These are phyloP conservation scores for Trichonephila inaurata DNA, from an alignment of 1,140 invertebrate species.

Conservation along the genomic window DNA sequence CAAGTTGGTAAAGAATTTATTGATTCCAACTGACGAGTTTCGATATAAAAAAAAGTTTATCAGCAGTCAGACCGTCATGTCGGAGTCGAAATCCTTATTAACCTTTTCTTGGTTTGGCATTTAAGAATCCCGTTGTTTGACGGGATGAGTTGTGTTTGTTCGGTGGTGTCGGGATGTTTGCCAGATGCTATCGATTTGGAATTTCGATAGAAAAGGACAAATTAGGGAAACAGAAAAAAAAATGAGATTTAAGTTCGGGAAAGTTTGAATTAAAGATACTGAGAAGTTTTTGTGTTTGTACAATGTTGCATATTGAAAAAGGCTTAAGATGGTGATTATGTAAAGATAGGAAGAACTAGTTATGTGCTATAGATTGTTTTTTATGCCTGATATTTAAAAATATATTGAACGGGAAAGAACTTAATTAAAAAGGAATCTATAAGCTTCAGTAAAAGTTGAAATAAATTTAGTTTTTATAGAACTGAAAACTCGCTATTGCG, in stretches of 20 bases:
- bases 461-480: too few relatives aligned
- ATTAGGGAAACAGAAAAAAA: not conserved
- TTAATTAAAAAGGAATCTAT: too few relatives aligned
- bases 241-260: too few relatives aligned
- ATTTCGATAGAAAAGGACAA: not conserved
- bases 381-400: not conserved
- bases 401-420: too few relatives aligned
- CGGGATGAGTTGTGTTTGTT: not conserved
- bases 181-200: slow-evolving; percentile 21
- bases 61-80: slow-evolving; percentile 35
- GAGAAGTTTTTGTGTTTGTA: too few relatives aligned
- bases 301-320: too few relatives aligned
- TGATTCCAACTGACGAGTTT: slow-evolving; percentile 18
- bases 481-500: too few relatives aligned
- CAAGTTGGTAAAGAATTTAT: slow-evolving; percentile 38
- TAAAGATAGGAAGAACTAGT: not conserved
- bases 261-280: too few relatives aligned
- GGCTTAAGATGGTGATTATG: not conserved
- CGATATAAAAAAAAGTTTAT: slow-evolving; percentile 4
- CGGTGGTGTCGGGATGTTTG: not conserved
- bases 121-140: not conserved
- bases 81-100: slow-evolving; percentile 33
- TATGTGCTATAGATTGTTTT: not conserved
- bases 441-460: too few relatives aligned
- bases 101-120: slow-evolving; percentile 16